Evolutionary conservation across 2,797 vertebrate species (phyloP).

Genomic region (Poeciliopsis turneri): DNA sequence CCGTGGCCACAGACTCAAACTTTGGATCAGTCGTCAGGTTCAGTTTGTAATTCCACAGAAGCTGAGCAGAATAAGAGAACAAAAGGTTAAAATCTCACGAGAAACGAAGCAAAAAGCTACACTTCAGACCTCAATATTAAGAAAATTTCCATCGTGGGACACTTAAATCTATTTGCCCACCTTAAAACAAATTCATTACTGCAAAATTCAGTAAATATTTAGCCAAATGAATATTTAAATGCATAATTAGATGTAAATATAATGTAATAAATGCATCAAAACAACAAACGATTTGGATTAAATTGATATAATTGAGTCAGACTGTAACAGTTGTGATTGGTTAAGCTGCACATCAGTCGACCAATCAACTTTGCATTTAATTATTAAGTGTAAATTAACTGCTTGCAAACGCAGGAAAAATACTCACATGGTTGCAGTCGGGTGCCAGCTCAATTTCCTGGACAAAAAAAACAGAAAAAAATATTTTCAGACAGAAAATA

Average conservation of each 20-base stretch:
- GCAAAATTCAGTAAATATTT: neutral
- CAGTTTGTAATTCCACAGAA: constrained; percentile 95
- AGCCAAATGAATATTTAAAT: neutral
- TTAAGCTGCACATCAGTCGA: neutral
- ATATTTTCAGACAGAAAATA: neutral
- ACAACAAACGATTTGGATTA: neutral
- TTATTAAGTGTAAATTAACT: neutral
- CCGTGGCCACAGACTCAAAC: constrained; percentile 93
- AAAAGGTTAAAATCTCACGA: neutral
- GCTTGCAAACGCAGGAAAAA: neutral
- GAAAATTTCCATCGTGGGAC: neutral
- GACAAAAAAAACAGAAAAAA: constrained; percentile 35
- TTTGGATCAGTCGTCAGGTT: constrained; percentile 93
- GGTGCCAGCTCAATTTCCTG: constrained; percentile 90
- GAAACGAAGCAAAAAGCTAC: too few species aligned
- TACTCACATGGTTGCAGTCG: constrained; percentile 94
- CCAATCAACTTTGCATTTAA: neutral
- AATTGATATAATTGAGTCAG: neutral
- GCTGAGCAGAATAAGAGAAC: constrained; percentile 48
- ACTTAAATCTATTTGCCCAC: neutral
- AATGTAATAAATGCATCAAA: neutral
- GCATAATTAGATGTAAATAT: neutral
- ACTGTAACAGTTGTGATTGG: neutral
- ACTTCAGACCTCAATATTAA: neutral
- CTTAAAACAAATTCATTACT: neutral